Conservation (phyloP, 2,797 vertebrate genomes). For the Allobates femoralis region DNA sequence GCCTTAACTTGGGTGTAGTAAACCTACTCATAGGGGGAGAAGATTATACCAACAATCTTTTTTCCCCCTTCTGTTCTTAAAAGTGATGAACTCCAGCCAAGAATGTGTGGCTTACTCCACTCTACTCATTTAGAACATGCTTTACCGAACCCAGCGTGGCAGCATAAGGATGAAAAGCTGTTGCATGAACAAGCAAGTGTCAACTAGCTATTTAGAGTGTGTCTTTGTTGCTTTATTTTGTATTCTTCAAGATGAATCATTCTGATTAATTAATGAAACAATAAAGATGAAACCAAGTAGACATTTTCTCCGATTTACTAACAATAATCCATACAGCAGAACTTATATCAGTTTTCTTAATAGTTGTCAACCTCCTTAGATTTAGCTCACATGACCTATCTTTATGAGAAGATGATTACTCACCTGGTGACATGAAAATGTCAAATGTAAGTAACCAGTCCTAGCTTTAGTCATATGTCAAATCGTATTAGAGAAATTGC, state of each 20-base stretch:
- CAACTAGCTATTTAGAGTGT: too few relatives aligned
- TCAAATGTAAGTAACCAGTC: not conserved
- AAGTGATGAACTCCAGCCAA: too few relatives aligned
- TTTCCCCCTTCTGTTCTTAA: too few relatives aligned
- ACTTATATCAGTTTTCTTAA: not conserved
- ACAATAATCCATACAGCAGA: not conserved
- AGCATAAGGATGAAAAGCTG: too few relatives aligned
- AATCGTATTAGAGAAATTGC: not conserved
- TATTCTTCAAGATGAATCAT: not conserved
- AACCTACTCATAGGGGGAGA: too few relatives aligned
- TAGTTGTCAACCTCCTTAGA: constrained; percentile 11
- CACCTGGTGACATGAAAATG: constrained; percentile 16
- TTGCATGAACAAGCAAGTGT: too few relatives aligned
- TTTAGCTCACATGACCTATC: not conserved
- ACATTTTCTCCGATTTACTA: not conserved
- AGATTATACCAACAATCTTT: too few relatives aligned
- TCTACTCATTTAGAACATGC: too few relatives aligned
- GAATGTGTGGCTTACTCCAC: too few relatives aligned
- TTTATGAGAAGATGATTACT: constrained; percentile 11
- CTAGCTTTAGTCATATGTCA: constrained; percentile 7
- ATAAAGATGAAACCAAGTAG: not conserved
- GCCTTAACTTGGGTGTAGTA: too few relatives aligned
- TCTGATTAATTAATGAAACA: not conserved
- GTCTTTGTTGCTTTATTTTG: not conserved
- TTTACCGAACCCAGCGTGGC: too few relatives aligned